Conservation (phyloP, 1,140 invertebrate genomes). For the Nasonia giraulti region DNA sequence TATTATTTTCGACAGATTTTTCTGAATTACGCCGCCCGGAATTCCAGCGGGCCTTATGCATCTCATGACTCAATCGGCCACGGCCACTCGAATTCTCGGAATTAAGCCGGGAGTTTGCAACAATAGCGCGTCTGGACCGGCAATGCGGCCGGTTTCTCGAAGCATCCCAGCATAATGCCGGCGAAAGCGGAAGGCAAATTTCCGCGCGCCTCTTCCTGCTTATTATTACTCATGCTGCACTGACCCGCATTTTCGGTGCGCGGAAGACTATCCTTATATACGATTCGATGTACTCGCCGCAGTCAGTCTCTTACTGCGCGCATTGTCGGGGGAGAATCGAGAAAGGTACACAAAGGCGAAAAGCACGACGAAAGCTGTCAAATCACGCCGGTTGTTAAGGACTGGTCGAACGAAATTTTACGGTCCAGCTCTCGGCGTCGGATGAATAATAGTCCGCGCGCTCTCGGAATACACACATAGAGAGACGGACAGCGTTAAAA, state of each 20-base stretch:
- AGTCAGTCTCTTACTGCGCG: too few species aligned
- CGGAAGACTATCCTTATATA: neutral
- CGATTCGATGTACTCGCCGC: too few species aligned
- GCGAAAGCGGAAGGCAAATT: slow-evolving; percentile 10
- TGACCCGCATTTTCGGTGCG: too few species aligned
- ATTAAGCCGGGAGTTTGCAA: too few species aligned
- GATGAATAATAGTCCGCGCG: slow-evolving; percentile 14
- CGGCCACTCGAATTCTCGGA: too few species aligned
- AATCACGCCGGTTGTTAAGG: slow-evolving; percentile 2
- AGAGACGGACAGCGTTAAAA: neutral
- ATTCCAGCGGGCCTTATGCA: neutral
- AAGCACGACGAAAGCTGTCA: slow-evolving; percentile 33
- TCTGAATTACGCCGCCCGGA: too few species aligned
- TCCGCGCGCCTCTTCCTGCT: slow-evolving; percentile 7
- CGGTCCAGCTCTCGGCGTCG: neutral
- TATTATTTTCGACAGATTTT: slow-evolving; percentile 17
- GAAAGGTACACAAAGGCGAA: neutral
- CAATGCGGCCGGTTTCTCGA: too few species aligned
- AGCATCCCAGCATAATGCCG: too few species aligned
- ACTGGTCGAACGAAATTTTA: slow-evolving; percentile 1
- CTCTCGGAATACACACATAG: neutral
- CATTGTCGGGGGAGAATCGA: too few species aligned
- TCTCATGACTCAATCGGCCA: neutral
- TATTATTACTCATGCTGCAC: neutral
- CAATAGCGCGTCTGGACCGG: too few species aligned